phyloP scores from a whole-genome alignment of 2,797 vertebrate genomes.

The Picus viridis region DNA sequence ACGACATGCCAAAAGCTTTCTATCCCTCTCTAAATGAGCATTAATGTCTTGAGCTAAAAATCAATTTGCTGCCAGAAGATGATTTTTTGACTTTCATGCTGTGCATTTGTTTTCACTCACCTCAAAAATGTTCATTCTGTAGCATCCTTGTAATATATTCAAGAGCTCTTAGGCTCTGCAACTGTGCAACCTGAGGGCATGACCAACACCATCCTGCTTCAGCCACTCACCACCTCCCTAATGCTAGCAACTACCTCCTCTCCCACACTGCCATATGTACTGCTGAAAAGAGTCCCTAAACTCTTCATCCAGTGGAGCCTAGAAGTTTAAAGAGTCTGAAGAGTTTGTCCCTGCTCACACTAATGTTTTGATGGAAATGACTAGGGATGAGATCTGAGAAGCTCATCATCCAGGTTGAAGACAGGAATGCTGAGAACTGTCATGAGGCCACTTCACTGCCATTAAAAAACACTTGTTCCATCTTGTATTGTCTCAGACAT shows the following conservation, averaged over 20 bases:
- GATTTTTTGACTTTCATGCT: not conserved
- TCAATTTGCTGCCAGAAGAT: not conserved
- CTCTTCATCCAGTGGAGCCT: not conserved
- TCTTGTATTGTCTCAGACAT: not conserved
- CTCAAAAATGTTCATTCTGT: not conserved
- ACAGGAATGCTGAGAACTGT: not conserved
- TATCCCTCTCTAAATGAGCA: not conserved
- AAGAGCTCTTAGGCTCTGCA: not conserved
- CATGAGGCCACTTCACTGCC: not conserved
- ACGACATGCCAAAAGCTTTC: not conserved
- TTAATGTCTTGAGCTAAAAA: not conserved
- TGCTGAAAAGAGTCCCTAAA: not conserved
- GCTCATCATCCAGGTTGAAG: not conserved
- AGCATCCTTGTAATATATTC: not conserved
- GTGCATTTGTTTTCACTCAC: not conserved
- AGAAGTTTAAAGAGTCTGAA: not conserved
- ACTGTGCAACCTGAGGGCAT: not conserved
- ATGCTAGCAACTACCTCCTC: not conserved
- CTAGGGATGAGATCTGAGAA: not conserved
- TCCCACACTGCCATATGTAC: not conserved
- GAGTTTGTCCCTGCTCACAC: rapidly evolving
- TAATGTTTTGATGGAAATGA: not conserved
- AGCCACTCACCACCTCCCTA: not conserved
- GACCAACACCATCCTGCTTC: not conserved
- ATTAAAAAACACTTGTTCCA: not conserved